These are phyloP conservation scores for Vultur gryphus DNA, from an alignment of 2,797 vertebrate genomes.

Conservation along the genomic window DNA sequence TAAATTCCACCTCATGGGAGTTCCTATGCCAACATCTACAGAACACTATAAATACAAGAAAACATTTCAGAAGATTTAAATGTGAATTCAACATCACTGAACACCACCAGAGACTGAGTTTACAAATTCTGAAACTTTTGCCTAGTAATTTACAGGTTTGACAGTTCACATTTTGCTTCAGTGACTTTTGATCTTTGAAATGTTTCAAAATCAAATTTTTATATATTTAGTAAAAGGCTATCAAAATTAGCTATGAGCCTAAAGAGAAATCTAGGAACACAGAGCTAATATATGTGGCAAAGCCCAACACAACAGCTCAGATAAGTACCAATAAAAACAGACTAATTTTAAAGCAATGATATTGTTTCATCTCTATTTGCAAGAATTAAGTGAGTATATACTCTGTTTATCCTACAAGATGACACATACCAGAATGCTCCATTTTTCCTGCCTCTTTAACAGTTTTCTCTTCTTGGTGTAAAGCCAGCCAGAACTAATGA, in stretches of 20 bases:
- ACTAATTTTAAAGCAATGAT: not conserved
- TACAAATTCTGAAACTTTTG: not conserved
- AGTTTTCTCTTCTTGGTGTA: not conserved
- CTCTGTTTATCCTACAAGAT: not conserved
- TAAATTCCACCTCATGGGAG: not conserved
- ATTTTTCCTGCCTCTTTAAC: not conserved
- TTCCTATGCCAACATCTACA: not conserved
- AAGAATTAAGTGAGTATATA: not conserved
- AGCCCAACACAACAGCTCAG: not conserved
- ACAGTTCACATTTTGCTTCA: not conserved
- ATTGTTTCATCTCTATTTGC: not conserved
- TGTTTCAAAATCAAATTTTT: not conserved
- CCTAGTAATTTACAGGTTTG: not conserved
- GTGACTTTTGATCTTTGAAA: not conserved
- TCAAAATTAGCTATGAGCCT: not conserved
- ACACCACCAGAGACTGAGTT: not conserved
- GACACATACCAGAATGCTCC: not conserved
- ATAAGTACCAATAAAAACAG: not conserved
- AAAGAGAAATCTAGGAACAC: not conserved
- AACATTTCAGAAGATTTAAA: not conserved
- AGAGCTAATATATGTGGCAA: not conserved
- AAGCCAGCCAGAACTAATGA: not conserved
- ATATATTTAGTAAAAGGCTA: not conserved
- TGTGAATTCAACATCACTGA: not conserved
- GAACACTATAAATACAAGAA: not conserved